Conservation (phyloP, 2,113 vertebrate species). For the Prolemur simus region DNA sequence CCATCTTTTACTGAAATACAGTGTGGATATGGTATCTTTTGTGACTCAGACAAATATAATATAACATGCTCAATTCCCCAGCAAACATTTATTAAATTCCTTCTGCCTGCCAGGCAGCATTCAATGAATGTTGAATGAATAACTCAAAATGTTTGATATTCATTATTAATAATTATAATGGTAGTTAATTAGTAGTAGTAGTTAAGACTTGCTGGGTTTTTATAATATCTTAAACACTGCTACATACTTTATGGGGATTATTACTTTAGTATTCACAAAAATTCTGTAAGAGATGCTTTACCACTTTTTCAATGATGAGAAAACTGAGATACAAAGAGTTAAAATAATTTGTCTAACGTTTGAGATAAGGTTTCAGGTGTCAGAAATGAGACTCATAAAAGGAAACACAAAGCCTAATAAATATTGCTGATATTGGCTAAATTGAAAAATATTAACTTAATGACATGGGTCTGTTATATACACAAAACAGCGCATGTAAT, state of each 20-base stretch:
- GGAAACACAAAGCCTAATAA: not conserved
- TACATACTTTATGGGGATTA: not conserved
- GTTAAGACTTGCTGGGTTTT: not conserved
- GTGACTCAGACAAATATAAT: not conserved
- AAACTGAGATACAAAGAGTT: not conserved
- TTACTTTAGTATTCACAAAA: not conserved
- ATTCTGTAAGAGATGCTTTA: not conserved
- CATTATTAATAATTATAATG: not conserved
- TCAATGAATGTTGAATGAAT: not conserved
- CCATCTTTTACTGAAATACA: not conserved
- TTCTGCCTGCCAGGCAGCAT: not conserved
- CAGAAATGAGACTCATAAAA: not conserved
- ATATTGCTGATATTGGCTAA: not conserved
- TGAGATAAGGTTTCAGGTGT: not conserved
- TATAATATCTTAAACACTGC: not conserved
- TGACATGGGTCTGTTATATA: not conserved
- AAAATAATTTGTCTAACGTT: not conserved
- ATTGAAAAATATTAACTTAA: not conserved
- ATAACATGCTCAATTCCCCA: not conserved
- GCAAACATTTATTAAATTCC: not conserved
- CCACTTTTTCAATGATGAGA: not conserved
- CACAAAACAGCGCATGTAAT: not conserved
- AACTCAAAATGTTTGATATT: not conserved
- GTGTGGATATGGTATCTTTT: not conserved
- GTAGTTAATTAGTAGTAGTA: not conserved